These are phyloP conservation scores for Dusona sp. DNA, from an alignment of 2,888 invertebrate species.

Conservation along the genomic window DNA sequence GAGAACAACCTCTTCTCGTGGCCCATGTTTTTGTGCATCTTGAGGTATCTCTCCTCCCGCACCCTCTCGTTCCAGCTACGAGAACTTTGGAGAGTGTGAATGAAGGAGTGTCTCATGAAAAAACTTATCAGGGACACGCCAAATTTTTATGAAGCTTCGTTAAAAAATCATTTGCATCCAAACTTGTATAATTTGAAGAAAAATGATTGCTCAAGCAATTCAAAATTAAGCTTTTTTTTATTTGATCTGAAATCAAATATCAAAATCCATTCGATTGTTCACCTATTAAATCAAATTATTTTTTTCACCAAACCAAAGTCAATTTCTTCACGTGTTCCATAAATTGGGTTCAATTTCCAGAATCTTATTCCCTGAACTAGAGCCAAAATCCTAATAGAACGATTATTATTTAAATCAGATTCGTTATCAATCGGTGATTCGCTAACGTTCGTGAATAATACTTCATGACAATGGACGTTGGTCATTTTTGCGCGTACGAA, in stretches of 20 bases:
- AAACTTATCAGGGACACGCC: background rate
- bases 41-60: background rate
- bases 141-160: background rate
- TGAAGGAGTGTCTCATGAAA: background rate
- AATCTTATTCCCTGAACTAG: background rate
- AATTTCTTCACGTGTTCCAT: background rate
- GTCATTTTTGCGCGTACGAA: slow-evolving; percentile 53
- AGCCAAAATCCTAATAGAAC: background rate
- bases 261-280: too few species aligned
- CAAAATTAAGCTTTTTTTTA: background rate
- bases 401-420: background rate
- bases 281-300: too few species aligned
- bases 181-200: background rate
- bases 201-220: background rate
- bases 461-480: background rate
- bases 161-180: background rate
- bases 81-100: background rate
- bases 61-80: background rate
- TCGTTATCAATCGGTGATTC: background rate
- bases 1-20: background rate
- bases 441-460: background rate
- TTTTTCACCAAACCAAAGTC: too few species aligned
- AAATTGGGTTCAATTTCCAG: background rate
- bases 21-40: slow-evolving; percentile 20
- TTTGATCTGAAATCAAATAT: too few species aligned